Evolutionary conservation across 2,888 invertebrate genomes (phyloP).

Genomic region (Nesidiocoris tenuis): DNA sequence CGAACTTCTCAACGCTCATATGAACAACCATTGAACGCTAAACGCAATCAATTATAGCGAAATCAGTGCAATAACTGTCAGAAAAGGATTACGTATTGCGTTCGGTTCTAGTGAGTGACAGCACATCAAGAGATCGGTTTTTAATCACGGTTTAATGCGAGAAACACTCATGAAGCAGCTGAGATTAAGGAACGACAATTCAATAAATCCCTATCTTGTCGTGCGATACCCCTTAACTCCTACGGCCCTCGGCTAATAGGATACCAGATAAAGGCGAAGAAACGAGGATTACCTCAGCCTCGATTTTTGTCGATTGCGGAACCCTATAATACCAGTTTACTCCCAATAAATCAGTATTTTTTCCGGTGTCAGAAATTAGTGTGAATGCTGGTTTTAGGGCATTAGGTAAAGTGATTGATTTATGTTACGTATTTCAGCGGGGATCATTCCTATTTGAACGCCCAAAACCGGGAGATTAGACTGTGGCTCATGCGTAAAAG

Average conservation of each 20-base stretch:
- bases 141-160: not conserved
- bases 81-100: not conserved
- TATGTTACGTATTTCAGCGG: too few relatives aligned
- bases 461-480: too few relatives aligned
- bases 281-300: not conserved
- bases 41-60: not conserved
- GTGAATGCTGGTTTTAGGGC: too few relatives aligned
- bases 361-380: not conserved
- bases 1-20: too few relatives aligned
- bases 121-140: not conserved
- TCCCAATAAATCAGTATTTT: not conserved
- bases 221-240: not conserved
- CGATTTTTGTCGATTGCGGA: not conserved
- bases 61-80: not conserved
- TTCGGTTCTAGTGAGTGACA: not conserved
- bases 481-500: too few relatives aligned
- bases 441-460: too few relatives aligned
- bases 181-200: not conserved
- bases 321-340: not conserved
- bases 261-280: not conserved
- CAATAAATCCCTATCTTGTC: not conserved
- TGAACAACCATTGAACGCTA: too few relatives aligned
- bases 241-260: not conserved
- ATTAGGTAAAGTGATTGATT: too few relatives aligned
- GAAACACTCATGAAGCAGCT: not conserved